Evolutionary conservation across 1,140 invertebrate genomes (phyloP), one percentile per base, ranked within the genome.

Genomic region (Hirudo medicinalis): DNA sequence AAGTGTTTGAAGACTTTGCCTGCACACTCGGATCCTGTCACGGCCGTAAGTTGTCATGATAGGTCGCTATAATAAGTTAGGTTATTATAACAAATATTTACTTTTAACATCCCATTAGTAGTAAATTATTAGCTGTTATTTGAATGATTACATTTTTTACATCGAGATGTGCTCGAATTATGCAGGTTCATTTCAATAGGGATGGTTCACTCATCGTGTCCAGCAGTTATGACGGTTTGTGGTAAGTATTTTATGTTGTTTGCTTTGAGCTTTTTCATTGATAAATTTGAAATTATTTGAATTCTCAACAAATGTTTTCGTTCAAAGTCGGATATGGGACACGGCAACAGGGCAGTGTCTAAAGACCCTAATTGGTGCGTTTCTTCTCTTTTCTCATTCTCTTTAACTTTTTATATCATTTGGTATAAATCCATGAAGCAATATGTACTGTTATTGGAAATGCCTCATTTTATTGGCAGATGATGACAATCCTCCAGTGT

Each of bases 21-120:
- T 57, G 97, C 97, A 32, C 97, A 99, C 84, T 97, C 94, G 20
- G 97, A 99, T 86, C 97, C 97, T 74, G 97, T 99, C 9, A 97
- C 94, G 77, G 96, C 97, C 25, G 86, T 69, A 57, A 72, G 73
- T 49, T 9, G 43, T 49, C 11, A 49, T 49, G 43, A 5, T 49
- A 49, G 9, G 43, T 49, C 11, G 43, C 6, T 36, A 6, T 36
- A 36, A 3, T 36, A 6, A 36, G 32, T 49, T 49, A 8, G 15
- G 43, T 49, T 15, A 15, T 49, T 49, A 17, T 17, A 49, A 15
- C 11, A 49, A 49, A 11, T 40, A 11, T 4, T 49, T 17, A 15
- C 1, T 11, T 49, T 49, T 49, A 49, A 49, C 4, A 5, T 49
- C 11, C 11, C 11, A 2, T 49, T 5, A 49, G 3, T 49, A 9